Evolutionary conservation across 2,888 invertebrate genomes (phyloP), one percentile per base, ranked within the genome.

Genomic region (Drosophila macrothrix): DNA sequence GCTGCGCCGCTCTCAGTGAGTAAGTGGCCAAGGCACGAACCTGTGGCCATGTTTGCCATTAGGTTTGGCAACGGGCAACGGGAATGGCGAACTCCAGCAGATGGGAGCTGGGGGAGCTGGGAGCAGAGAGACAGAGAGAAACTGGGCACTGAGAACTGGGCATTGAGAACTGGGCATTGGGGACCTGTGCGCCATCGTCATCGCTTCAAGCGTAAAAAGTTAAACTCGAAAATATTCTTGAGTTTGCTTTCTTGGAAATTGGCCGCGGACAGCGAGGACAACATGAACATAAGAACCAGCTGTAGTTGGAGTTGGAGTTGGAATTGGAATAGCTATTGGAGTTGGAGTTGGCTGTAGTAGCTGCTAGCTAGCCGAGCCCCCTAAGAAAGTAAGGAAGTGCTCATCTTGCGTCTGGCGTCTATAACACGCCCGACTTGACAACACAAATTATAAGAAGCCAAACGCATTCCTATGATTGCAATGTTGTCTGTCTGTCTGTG

Each of bases 191-290:
- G 46, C 29, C 64, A 53, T 56, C 19, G 28, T 19, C 10, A 53
- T 66, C 81, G 87, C 88, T 85, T 89, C 80, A 84, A 85, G 85
- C 85, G 85, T 89, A 88, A 87, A 89, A 89, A 87, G 88, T 87
- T 84, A 76, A 78, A 82, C 84, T 85, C 58, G 52, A 71, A 81
- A 88, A 76, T 84, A 79, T 78, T 78, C 75, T 80, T 58, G 73
- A 87, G 88, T 84, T 87, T 84, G 78, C 80, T 60, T 85, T 85
- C 90, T 80, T 82, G 85, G 85, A 85, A 85, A 85, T 89, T 82
- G 82, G 82, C 73, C 72, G 43, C 73, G 78, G 68, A 68, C 73
- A 46, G 56, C 28, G 25, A 12, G 59, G 65, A 43, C 52, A 52
- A n/a, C 14, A 12, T 41, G 41, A 41, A 22, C n/a, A 22, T 10